A percentile compares a stretch with the other conserved stretches of the same genome.
Conservation (phyloP, 2,113 vertebrate genomes). For the Brachypteracias leptosomus region DNA sequence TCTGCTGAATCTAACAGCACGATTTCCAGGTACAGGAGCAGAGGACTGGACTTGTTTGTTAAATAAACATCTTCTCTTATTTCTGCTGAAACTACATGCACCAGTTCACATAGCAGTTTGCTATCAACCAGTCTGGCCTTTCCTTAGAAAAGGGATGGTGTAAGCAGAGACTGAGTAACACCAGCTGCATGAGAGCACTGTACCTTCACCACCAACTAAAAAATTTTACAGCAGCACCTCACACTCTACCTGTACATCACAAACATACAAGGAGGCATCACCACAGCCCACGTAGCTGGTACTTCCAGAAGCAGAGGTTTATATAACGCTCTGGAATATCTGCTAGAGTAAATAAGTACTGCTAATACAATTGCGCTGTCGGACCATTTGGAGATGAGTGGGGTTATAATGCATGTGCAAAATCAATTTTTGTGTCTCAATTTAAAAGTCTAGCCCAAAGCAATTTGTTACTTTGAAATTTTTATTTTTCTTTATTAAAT, state of each 20-base stretch:
- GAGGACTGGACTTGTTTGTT: accelerated
- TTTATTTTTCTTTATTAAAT: not conserved
- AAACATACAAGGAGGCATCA: accelerated
- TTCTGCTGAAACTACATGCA: accelerated
- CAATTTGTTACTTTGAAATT: not conserved
- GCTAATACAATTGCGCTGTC: not conserved
- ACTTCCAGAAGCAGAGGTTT: not conserved
- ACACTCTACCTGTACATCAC: accelerated
- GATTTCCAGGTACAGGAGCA: not conserved
- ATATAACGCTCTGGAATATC: not conserved
- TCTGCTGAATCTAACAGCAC: not conserved
- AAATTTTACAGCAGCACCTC: not conserved
- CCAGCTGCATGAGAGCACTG: accelerated
- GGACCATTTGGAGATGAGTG: not conserved
- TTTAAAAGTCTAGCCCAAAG: constrained; percentile 9
- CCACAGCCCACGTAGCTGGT: not conserved
- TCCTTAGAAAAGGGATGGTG: not conserved
- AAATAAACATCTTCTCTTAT: not conserved
- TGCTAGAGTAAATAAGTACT: not conserved
- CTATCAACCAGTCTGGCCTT: accelerated
- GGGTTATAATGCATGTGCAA: not conserved
- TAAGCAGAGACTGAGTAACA: not conserved
- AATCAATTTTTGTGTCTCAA: not conserved
- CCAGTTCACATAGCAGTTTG: not conserved
- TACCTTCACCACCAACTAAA: not conserved